These are phyloP conservation scores for Junonia oenone DNA, from an alignment of 2,888 invertebrate species.

Conservation along the genomic window DNA sequence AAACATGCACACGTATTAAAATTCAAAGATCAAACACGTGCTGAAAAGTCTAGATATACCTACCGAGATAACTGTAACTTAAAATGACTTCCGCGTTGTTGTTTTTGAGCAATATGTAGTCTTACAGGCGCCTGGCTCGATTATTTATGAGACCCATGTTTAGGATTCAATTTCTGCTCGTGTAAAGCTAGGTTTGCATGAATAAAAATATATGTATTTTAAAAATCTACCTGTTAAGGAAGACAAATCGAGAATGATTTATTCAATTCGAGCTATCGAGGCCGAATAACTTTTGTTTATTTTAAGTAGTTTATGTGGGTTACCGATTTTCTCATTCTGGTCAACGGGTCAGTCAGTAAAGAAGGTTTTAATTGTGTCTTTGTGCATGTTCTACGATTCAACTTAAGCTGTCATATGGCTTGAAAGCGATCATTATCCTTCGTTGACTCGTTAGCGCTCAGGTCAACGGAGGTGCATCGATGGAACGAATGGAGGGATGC, in stretches of 20 bases:
- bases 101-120: constrained; percentile 37
- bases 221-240: constrained; percentile 69
- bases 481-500: constrained; percentile 64
- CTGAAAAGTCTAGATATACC: constrained; percentile 21
- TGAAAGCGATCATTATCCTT: constrained; percentile 69
- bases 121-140: constrained; percentile 39
- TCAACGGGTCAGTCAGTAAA: constrained; percentile 44
- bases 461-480: constrained; percentile 64
- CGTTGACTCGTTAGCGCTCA: constrained; percentile 63
- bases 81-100: constrained; percentile 37
- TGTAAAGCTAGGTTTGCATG: constrained; percentile 71
- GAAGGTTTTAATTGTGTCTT: constrained; percentile 39
- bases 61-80: constrained; percentile 27
- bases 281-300: constrained; percentile 54
- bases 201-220: constrained; percentile 69
- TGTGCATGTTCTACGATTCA: constrained; percentile 42
- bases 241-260: constrained; percentile 66
- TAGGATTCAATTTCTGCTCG: constrained; percentile 71
- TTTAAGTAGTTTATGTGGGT: constrained; percentile 51
- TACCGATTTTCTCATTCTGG: constrained; percentile 49
- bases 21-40: constrained; percentile 17
- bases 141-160: constrained; percentile 68
- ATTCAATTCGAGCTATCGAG: constrained; percentile 63
- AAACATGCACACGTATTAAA: neutral
- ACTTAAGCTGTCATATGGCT: constrained; percentile 53